These are phyloP conservation scores for Tetramorium alpestre DNA, from an alignment of 1,140 invertebrate genomes.

Conservation along the genomic window DNA sequence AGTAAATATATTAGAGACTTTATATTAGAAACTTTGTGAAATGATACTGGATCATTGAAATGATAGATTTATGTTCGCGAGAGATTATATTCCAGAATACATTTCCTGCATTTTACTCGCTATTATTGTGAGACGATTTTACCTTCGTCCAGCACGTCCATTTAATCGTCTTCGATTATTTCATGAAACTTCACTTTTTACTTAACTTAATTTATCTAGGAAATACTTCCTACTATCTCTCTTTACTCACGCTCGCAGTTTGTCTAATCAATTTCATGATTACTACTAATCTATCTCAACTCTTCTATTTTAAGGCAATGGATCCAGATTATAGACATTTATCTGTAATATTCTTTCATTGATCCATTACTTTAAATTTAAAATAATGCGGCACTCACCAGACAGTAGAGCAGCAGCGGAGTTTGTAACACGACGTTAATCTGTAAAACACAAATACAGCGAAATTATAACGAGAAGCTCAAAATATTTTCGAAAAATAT, in stretches of 20 bases:
- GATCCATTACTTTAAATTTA: background rate
- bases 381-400: background rate
- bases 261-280: background rate
- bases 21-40: background rate
- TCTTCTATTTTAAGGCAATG: background rate
- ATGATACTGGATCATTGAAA: background rate
- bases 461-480: background rate
- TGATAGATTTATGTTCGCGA: background rate
- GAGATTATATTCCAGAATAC: background rate
- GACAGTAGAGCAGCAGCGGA: background rate
- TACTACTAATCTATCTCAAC: background rate
- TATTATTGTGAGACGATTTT: background rate
- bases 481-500: background rate
- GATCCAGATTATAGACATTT: background rate
- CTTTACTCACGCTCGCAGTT: background rate
- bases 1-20: background rate
- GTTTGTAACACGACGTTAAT: background rate
- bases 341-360: background rate
- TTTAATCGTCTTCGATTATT: background rate
- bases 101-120: background rate
- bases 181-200: background rate
- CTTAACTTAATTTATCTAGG: background rate
- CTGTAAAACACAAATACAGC: background rate
- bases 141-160: too few relatives aligned
- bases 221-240: background rate